These are phyloP conservation scores for Anoplophora glabripennis DNA, from an alignment of 1,140 invertebrate species.

Conservation along the genomic window DNA sequence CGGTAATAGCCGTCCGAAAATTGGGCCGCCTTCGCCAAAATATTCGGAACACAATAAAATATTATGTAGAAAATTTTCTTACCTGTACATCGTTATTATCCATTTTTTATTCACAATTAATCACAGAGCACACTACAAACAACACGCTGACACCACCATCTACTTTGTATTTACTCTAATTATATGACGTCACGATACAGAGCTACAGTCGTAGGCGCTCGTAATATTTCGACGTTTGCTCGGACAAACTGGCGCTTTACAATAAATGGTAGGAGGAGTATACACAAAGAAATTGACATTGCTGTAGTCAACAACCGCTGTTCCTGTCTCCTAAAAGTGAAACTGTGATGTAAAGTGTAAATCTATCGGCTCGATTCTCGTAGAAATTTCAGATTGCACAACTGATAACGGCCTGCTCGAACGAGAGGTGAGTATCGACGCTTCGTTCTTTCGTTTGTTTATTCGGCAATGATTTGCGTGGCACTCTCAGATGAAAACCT, in stretches of 20 bases:
- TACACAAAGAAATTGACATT: too few species aligned
- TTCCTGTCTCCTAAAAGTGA: too few species aligned
- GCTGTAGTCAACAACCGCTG: too few species aligned
- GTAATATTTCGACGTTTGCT: constrained; percentile 32
- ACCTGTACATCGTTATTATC: constrained; percentile 53
- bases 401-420: too few species aligned
- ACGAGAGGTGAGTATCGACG: too few species aligned
- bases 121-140: constrained; percentile 48
- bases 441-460: too few species aligned
- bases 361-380: too few species aligned
- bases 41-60: constrained; percentile 19
- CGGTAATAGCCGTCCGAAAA: constrained; percentile 19
- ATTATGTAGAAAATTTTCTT: constrained; percentile 31
- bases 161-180: constrained; percentile 77
- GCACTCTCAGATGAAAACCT: too few species aligned
- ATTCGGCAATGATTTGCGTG: too few species aligned
- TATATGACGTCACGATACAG: constrained; percentile 70
- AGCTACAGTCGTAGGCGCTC: constrained; percentile 45
- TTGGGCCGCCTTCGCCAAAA: constrained; percentile 16
- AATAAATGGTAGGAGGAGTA: constrained; percentile 31
- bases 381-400: too few species aligned
- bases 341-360: too few species aligned
- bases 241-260: constrained; percentile 34
- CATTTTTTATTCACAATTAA: constrained; percentile 53
- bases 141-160: constrained; percentile 66